Conservation (phyloP, 2,113 vertebrate genomes). For the Accipiter virgatus region DNA sequence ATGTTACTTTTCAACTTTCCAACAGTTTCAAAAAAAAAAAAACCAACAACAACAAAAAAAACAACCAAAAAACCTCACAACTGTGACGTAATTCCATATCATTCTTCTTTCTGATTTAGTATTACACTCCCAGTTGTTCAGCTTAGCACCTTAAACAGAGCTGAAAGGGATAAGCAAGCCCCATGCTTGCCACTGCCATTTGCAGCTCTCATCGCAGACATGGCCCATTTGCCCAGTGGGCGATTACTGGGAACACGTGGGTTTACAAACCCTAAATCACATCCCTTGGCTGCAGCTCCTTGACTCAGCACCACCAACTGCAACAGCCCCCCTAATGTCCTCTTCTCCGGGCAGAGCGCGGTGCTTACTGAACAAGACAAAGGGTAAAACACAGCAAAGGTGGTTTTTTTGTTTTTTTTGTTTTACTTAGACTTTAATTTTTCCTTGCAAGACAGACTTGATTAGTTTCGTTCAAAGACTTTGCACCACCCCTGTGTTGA, state of each 20-base stretch:
- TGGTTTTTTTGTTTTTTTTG: no score
- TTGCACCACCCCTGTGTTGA: neutral
- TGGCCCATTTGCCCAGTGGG: neutral
- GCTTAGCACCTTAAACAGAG: neutral
- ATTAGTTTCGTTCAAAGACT: neutral
- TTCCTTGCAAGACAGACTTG: neutral
- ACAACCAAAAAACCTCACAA: no score
- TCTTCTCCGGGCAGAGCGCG: neutral
- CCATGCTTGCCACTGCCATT: no score
- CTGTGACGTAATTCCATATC: rapidly evolving
- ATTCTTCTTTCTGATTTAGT: neutral
- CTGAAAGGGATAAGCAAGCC: neutral
- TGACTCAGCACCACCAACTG: no score
- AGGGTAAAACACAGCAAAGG: neutral
- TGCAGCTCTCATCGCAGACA: neutral
- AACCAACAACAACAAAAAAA: neutral
- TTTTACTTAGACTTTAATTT: neutral
- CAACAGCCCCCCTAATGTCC: neutral
- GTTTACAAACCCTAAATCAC: neutral
- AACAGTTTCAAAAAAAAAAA: neutral
- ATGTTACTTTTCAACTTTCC: neutral
- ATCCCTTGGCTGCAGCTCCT: neutral
- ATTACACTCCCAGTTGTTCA: neutral
- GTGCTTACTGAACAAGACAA: neutral
- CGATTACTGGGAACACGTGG: rapidly evolving